Percentiles rank a stretch among this genome's conserved stretches.
phyloP scores from a whole-genome alignment of 1,140 invertebrate genomes.

The Drosophila sturtevanti region DNA sequence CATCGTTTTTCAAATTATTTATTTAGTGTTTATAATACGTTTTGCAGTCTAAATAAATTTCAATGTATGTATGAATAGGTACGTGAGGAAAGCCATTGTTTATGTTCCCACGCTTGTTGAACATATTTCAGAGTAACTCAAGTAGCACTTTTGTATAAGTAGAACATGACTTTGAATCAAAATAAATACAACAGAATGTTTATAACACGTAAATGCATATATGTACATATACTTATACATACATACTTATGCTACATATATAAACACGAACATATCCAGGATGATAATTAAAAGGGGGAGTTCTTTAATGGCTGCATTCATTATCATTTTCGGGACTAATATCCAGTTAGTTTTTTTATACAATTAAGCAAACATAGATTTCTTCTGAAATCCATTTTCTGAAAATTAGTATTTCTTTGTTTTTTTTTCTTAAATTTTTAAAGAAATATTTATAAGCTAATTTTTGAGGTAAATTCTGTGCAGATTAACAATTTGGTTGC shows the following conservation, averaged over 20 bases:
- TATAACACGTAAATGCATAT: background rate
- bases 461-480: no score
- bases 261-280: no score
- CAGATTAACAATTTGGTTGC: no score
- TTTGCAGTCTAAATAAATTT: constrained; percentile 45
- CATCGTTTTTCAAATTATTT: constrained; percentile 14
- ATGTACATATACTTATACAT: background rate
- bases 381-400: no score
- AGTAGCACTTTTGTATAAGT: constrained; percentile 29
- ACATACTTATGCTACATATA: background rate
- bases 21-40: constrained; percentile 31
- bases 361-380: no score
- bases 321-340: no score
- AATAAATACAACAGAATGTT: constrained; percentile 24
- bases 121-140: constrained; percentile 44
- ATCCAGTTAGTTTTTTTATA: no score
- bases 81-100: constrained; percentile 54
- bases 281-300: no score
- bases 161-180: constrained; percentile 30
- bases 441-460: no score
- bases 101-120: constrained; percentile 71
- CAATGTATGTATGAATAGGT: constrained; percentile 23
- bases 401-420: no score
- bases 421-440: no score
- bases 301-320: no score